A percentile compares a stretch with the other conserved stretches of the same genome.
phyloP scores from a whole-genome alignment of 1,140 invertebrate genomes.

The Pygmarrhopalites habei region DNA sequence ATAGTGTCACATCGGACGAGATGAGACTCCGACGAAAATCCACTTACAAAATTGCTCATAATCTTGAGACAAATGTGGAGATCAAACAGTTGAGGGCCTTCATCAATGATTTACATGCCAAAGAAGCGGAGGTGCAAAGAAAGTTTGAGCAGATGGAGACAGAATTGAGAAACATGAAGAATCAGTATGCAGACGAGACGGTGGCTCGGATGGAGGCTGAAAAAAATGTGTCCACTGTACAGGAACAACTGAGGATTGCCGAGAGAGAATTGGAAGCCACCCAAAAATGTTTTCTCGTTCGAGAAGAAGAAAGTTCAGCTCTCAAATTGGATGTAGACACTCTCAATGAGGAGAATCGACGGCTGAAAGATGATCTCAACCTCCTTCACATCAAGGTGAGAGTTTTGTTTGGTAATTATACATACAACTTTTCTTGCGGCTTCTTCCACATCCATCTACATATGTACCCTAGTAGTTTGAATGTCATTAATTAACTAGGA shows the following conservation, averaged over 20 bases:
- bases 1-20: conserved; percentile 17
- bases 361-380: conserved; percentile 41
- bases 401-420: no score
- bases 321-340: conserved; percentile 43
- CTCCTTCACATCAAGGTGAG: conserved; percentile 34
- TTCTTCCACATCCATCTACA: no score
- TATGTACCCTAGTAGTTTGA: no score
- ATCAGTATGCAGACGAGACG: conserved; percentile 32
- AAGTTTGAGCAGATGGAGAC: conserved; percentile 37
- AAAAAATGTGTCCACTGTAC: conserved; percentile 32
- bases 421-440: no score
- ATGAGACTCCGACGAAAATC: conserved; percentile 33
- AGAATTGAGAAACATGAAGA: conserved; percentile 35
- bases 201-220: conserved; percentile 31
- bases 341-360: conserved; percentile 41
- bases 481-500: no score
- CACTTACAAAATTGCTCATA: conserved; percentile 39
- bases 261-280: conserved; percentile 35
- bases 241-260: conserved; percentile 37
- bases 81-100: conserved; percentile 34
- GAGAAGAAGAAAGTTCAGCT: conserved; percentile 41
- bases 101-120: conserved; percentile 39
- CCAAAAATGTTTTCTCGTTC: conserved; percentile 37
- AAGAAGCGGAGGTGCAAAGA: conserved; percentile 39
- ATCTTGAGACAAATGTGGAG: conserved; percentile 30